A percentile compares a stretch with the other conserved stretches of the same genome.
Conservation (phyloP, 2,888 invertebrate genomes). For the Drosophila austrosaltans region DNA sequence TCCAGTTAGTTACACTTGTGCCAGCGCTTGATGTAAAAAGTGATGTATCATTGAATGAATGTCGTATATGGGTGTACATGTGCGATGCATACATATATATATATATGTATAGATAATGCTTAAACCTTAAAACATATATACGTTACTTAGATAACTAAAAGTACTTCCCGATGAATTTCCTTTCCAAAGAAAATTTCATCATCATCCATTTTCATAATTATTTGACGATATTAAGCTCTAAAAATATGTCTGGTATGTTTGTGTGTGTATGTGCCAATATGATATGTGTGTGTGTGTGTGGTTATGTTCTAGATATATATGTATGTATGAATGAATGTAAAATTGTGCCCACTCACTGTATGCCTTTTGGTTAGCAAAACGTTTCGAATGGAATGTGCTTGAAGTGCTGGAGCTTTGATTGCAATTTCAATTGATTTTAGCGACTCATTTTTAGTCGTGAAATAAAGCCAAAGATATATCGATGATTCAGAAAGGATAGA, state of each 20-base stretch:
- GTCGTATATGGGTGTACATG: conserved; percentile 25
- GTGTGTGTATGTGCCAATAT: conserved; percentile 42
- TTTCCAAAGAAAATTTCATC: conserved; percentile 45
- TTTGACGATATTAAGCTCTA: conserved; percentile 59
- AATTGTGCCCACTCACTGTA: conserved; percentile 35
- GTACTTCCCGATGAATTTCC: conserved; percentile 54
- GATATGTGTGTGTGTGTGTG: conserved; percentile 32
- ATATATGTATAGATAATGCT: conserved; percentile 47
- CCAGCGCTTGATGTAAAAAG: neutral
- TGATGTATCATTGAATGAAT: neutral
- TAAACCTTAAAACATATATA: conserved; percentile 67
- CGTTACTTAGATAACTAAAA: conserved; percentile 66
- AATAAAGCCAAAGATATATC: no score
- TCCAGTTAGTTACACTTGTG: neutral
- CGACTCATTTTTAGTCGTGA: conserved; percentile 23
- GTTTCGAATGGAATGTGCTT: conserved; percentile 51
- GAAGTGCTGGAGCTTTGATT: conserved; percentile 41
- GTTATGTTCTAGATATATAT: conserved; percentile 31
- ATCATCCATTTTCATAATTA: conserved; percentile 48
- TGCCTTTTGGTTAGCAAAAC: conserved; percentile 15
- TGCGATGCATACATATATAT: conserved; percentile 30
- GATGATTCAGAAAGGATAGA: no score
- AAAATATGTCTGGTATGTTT: conserved; percentile 58
- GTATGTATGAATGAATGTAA: conserved; percentile 29
- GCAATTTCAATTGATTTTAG: conserved; percentile 17